A percentile compares a stretch with the other conserved stretches of the same genome.
Conservation (phyloP, 2,113 vertebrate genomes). For the Steatornis caripensis region DNA sequence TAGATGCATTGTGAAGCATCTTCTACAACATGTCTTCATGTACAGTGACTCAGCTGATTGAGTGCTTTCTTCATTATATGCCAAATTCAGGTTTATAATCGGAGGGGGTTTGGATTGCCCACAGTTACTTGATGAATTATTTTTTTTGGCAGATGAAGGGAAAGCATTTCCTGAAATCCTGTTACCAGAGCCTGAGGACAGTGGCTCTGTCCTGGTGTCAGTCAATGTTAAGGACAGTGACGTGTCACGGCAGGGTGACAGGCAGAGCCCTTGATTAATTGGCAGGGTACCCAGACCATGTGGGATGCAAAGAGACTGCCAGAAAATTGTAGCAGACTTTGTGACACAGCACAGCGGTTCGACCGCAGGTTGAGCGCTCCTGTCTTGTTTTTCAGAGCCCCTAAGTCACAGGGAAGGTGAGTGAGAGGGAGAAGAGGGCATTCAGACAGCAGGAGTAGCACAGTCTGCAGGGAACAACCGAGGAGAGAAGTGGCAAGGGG, state of each 20-base stretch:
- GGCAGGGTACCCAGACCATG: not conserved
- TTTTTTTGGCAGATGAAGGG: conserved; percentile 2
- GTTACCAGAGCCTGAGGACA: not conserved
- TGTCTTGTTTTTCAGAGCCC: not conserved
- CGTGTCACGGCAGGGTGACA: not conserved
- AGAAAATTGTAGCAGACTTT: not conserved
- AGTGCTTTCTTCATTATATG: not conserved
- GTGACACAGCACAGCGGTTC: not conserved
- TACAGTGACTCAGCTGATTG: not conserved
- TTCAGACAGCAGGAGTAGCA: not conserved
- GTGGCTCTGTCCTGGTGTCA: not conserved
- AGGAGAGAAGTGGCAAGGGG: not conserved
- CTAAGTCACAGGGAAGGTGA: not conserved
- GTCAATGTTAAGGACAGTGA: not conserved
- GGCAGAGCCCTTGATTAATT: not conserved
- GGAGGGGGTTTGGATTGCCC: not conserved
- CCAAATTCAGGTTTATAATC: not conserved
- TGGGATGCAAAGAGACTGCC: not conserved
- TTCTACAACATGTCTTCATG: not conserved
- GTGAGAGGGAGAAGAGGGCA: not conserved
- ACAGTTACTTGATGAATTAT: not conserved
- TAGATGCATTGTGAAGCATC: not conserved
- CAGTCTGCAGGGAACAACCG: not conserved
- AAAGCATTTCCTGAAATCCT: conserved; percentile 11
- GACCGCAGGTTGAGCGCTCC: accelerated